Evolutionary conservation across 2,797 vertebrate species (phyloP).

Genomic region (Danio kyathit): DNA sequence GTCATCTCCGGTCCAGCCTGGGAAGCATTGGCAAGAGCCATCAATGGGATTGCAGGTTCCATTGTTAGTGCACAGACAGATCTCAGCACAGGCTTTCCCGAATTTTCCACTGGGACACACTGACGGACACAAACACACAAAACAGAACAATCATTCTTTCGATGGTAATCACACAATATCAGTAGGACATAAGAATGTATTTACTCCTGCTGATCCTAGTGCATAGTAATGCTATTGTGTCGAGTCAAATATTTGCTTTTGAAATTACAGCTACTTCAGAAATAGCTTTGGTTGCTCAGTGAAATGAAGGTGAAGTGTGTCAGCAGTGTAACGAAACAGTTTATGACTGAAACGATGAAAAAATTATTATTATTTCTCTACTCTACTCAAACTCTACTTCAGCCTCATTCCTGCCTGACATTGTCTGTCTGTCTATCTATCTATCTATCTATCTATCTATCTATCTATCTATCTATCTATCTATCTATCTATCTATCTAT

Average conservation of each 20-base stretch:
- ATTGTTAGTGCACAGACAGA: slow-evolving; percentile 94
- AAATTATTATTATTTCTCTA: neutral
- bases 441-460: no score
- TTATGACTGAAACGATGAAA: slow-evolving; percentile 6
- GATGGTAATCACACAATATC: neutral
- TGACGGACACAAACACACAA: slow-evolving; percentile 67
- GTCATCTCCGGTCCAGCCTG: slow-evolving; percentile 95
- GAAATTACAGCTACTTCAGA: neutral
- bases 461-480: no score
- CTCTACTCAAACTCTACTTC: neutral
- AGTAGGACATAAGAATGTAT: neutral
- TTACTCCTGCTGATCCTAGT: neutral
- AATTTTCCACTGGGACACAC: slow-evolving; percentile 92
- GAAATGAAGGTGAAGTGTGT: neutral
- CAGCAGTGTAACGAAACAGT: neutral
- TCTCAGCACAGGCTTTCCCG: slow-evolving; percentile 87
- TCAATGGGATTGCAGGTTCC: slow-evolving; percentile 97
- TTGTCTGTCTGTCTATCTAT: no score
- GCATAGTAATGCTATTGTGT: neutral
- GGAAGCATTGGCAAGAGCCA: slow-evolving; percentile 95
- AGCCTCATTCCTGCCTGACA: neutral
- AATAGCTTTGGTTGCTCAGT: slow-evolving; percentile 8
- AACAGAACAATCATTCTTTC: slow-evolving; percentile 31
- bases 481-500: no score
- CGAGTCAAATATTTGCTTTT: neutral